Evolutionary conservation across 2,113 vertebrate genomes (phyloP), one percentile per base, ranked within the genome.

Genomic region (Amazona vittata): DNA sequence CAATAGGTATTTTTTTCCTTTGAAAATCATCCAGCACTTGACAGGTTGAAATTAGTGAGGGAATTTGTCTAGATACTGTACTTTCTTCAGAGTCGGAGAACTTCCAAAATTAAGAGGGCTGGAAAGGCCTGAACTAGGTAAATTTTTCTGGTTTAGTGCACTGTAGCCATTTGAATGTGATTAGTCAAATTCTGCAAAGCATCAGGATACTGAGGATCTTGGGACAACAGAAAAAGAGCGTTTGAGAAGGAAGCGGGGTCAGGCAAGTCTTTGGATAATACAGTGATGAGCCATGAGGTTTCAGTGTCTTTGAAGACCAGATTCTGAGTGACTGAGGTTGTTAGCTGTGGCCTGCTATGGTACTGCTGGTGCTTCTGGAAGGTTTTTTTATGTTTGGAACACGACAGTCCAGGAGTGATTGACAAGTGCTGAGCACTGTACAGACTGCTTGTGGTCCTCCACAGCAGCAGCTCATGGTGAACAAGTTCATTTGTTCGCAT

Each of bases 221-320:
- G 0, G 52, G 19, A 49, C 10, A 80, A 41, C 13, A 78, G 31
- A 28, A 41, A 15, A 64, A 35, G 44, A 24, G 5, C 0, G 0
- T 88, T 83, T 77, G 37, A 62, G 28, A 28, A 67, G 20, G 24
- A 69, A 81, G 37, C 10, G 29, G 33, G 1, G 6, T 85, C 43
- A 41, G 52, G 29, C 39, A 83, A 57, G 35, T 81, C 41, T 78
- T 62, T 81, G 41, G 76, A 52, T 69, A 8, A 24, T 49, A 31
- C 63, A 83, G 33, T 62, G 44, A 5, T 16, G 79, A 35, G 24
- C 33, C 44, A 8, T 69, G 26, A 57, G 5, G 14, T 83, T 67
- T 95, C 37, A 20, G 0, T 53, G 33, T 53, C 28, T 83, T 73
- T 46, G 24, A 93, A 60, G 53, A 16, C 35, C 10, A 74, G 12